Evolutionary conservation across 2,888 invertebrate genomes (phyloP), one percentile per base, ranked within the genome.

Genomic region (Brachynemurus nebulosus): DNA sequence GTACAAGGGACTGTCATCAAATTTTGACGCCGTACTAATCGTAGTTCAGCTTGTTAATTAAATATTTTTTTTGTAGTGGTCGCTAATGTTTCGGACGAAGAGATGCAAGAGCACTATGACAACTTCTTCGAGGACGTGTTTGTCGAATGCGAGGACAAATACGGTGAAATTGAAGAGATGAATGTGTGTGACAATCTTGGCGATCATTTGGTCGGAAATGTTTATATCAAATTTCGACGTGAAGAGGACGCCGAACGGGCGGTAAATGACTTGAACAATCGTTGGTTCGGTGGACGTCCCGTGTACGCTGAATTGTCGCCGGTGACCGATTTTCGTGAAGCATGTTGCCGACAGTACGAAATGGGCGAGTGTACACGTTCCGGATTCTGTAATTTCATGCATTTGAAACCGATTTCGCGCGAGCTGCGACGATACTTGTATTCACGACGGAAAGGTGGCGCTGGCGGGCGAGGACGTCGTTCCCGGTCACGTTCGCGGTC

Each of bases 381-480:
- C 55, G 98, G 97, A 27, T 99, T 99, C 68, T 98, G 98, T 66
- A 99, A 99, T 70, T 99, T 98, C 68, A 99, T 99, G 98, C 98
- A 98, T 62, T 72, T 98, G 63, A 98, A 98, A 61, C 97, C 97
- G 9, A 97, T 98, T 56, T 96, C 96, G 0, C 74, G 95, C 50
- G 95, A 96, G 62, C 67, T 97, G 45, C 73, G 95, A 51, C 79
- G 93, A 68, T 78, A 85, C 63, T 61, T 84, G 56, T 81, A 86
- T 65, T 78, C 83, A 39, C 73, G 85, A 11, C 76, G 83, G 50
- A 70, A 77, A 51, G 66, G 70, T 34, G 69, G 69, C 50, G 59
- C 64, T 45, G 55, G 53, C 43, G 61, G 50, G 43, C 51, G 37
- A 47, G 67, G 68, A 38, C 65, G 71, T 27, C 68, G 76, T 49